A percentile compares a stretch with the other conserved stretches of the same genome.
These are phyloP conservation scores for Colletes collaris DNA, from an alignment of 2,888 invertebrate species.

Conservation along the genomic window DNA sequence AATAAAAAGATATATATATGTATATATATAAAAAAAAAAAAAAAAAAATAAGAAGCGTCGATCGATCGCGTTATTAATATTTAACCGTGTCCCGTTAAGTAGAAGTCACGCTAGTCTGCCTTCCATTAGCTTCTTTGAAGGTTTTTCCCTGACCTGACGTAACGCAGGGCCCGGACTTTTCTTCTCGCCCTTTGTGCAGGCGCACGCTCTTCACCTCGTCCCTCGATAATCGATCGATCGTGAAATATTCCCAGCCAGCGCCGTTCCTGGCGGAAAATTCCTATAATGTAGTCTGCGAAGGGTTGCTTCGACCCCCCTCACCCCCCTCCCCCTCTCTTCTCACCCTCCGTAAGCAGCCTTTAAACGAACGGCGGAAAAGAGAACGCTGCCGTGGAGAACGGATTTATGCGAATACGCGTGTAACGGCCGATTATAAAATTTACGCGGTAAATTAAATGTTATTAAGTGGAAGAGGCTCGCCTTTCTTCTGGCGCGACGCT, in stretches of 20 bases:
- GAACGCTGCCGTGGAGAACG: slow-evolving; percentile 11
- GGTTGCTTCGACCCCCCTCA: slow-evolving; percentile 32
- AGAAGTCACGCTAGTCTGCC: slow-evolving; percentile 25
- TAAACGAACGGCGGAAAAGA: neutral
- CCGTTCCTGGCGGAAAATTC: slow-evolving; percentile 60
- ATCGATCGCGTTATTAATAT: slow-evolving; percentile 36
- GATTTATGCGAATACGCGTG: slow-evolving; percentile 56
- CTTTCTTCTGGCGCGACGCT: slow-evolving; percentile 45
- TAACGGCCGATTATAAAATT: slow-evolving; percentile 57
- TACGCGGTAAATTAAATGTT: slow-evolving; percentile 57
- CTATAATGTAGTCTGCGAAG: slow-evolving; percentile 58
- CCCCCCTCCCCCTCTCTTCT: slow-evolving; percentile 16
- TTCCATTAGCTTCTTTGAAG: slow-evolving; percentile 52
- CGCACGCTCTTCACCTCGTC: slow-evolving; percentile 9
- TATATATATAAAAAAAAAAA: neutral
- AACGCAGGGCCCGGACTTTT: slow-evolving; percentile 48
- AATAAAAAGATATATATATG: neutral
- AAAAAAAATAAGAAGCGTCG: neutral
- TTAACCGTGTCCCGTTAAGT: slow-evolving; percentile 33
- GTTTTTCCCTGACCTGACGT: slow-evolving; percentile 58
- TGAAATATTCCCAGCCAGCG: slow-evolving; percentile 57
- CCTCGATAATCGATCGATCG: slow-evolving; percentile 66
- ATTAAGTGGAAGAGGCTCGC: slow-evolving; percentile 19
- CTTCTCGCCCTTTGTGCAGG: slow-evolving; percentile 46
- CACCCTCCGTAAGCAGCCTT: neutral